These are phyloP conservation scores for Parasteatoda tepidariorum DNA, from an alignment of 1,140 invertebrate species.

Conservation along the genomic window DNA sequence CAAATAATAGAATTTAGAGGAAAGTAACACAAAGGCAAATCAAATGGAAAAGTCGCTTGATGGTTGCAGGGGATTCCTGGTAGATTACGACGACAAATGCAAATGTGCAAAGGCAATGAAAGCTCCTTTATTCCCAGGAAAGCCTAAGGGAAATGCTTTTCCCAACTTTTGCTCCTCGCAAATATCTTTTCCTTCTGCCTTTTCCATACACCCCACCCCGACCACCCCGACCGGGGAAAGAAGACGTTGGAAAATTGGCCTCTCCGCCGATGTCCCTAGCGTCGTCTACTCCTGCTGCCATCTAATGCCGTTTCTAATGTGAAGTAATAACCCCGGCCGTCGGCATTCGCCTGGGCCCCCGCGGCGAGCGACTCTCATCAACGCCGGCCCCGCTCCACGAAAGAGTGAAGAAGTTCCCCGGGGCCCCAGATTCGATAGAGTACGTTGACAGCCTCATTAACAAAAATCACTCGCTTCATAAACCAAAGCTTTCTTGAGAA, in stretches of 20 bases:
- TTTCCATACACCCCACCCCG: neutral
- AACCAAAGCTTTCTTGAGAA: slow-evolving; percentile 53
- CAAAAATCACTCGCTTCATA: slow-evolving; percentile 60
- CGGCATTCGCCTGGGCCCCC: slow-evolving; percentile 17
- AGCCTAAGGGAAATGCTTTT: slow-evolving; percentile 52
- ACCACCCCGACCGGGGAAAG: slow-evolving; percentile 22
- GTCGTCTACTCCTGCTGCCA: slow-evolving; percentile 28
- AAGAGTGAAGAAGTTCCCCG: slow-evolving; percentile 3
- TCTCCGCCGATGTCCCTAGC: slow-evolving; percentile 34
- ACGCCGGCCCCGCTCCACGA: slow-evolving; percentile 11
- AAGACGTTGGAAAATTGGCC: slow-evolving; percentile 60
- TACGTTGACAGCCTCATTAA: slow-evolving; percentile 59
- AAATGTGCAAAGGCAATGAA: slow-evolving; percentile 56
- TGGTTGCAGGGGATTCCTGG: slow-evolving; percentile 41
- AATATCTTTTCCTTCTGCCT: slow-evolving; percentile 42
- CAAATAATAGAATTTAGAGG: slow-evolving; percentile 55
- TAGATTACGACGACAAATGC: slow-evolving; percentile 56
- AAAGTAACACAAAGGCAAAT: slow-evolving; percentile 48
- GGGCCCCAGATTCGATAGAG: slow-evolving; percentile 45
- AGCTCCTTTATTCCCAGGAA: slow-evolving; percentile 39
- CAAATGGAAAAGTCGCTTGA: slow-evolving; percentile 35
- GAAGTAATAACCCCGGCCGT: slow-evolving; percentile 58
- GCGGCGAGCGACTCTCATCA: slow-evolving; percentile 48
- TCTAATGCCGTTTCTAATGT: slow-evolving; percentile 58
- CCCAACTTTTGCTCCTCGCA: slow-evolving; percentile 47